phyloP scores from a whole-genome alignment of 2,888 invertebrate species.

The Cephus pulcher region DNA sequence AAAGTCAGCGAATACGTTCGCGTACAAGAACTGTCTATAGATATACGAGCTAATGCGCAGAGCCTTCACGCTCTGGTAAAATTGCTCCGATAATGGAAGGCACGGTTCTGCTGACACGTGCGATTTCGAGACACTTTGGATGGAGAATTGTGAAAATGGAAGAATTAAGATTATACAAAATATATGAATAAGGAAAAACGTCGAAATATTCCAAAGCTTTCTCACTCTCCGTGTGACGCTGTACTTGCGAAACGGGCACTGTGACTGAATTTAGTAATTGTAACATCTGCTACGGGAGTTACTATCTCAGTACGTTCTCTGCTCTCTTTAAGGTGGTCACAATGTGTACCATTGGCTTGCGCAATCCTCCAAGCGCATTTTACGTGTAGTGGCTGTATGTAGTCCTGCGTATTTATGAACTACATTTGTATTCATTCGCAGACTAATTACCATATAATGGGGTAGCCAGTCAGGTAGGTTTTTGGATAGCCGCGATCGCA shows the following conservation, averaged over 20 bases:
- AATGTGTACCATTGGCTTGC: background rate
- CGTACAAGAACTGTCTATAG: background rate
- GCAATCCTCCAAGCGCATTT: background rate
- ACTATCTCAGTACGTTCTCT: background rate
- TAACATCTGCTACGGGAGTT: background rate
- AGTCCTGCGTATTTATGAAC: slow-evolving; percentile 32
- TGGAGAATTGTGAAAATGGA: background rate
- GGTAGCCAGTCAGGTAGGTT: slow-evolving; percentile 1
- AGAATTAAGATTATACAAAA: background rate
- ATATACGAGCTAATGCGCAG: background rate
- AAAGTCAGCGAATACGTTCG: background rate
- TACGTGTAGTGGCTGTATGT: background rate
- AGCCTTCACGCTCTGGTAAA: background rate
- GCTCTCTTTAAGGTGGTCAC: background rate
- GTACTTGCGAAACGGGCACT: background rate
- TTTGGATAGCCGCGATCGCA: background rate
- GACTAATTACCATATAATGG: slow-evolving; percentile 46
- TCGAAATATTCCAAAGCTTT: background rate
- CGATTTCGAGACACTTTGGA: background rate
- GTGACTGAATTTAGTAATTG: background rate
- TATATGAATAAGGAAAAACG: background rate
- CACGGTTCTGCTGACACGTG: background rate
- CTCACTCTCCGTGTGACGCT: background rate
- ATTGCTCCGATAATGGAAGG: background rate
- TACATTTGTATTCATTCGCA: slow-evolving; percentile 47